Evolutionary conservation across 2,888 invertebrate genomes (phyloP).

Genomic region (Philhelius pedissequus): DNA sequence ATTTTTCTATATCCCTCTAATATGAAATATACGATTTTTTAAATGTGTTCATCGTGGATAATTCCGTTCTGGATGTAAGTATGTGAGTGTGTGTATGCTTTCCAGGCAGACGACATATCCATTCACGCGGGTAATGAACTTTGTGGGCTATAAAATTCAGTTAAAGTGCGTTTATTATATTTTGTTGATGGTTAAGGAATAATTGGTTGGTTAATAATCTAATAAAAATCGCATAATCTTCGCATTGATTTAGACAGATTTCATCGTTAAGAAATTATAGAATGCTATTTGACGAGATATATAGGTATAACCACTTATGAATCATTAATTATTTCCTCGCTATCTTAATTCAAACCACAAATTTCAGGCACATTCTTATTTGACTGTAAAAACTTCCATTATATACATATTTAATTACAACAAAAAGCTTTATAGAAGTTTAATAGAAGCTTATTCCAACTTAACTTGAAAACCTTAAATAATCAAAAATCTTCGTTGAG

Average conservation of each 20-base stretch:
- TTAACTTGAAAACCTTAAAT: too few species aligned
- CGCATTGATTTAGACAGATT: not conserved
- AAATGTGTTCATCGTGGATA: conserved; percentile 7
- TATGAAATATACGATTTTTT: not conserved
- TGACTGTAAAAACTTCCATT: too few species aligned
- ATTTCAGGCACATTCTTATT: too few species aligned
- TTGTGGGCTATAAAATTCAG: conserved; percentile 54
- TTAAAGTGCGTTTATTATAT: conserved; percentile 36
- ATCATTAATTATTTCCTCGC: not conserved
- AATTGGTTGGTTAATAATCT: not conserved
- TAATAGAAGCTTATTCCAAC: too few species aligned
- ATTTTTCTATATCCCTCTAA: not conserved
- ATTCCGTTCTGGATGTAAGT: not conserved
- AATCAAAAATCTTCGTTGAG: too few species aligned
- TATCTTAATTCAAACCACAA: not conserved
- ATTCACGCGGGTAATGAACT: conserved; percentile 61
- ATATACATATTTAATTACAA: too few species aligned
- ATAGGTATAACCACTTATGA: not conserved
- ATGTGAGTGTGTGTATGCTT: not conserved
- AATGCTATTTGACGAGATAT: not conserved
- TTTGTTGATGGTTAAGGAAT: not conserved
- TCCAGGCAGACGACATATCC: conserved; percentile 20
- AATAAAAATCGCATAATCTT: not conserved
- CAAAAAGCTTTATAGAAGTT: too few species aligned
- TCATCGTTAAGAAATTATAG: not conserved